Base-by-base conservation (phyloP, 2,888 invertebrate genomes). In the Euplexia lucipara region DNA sequence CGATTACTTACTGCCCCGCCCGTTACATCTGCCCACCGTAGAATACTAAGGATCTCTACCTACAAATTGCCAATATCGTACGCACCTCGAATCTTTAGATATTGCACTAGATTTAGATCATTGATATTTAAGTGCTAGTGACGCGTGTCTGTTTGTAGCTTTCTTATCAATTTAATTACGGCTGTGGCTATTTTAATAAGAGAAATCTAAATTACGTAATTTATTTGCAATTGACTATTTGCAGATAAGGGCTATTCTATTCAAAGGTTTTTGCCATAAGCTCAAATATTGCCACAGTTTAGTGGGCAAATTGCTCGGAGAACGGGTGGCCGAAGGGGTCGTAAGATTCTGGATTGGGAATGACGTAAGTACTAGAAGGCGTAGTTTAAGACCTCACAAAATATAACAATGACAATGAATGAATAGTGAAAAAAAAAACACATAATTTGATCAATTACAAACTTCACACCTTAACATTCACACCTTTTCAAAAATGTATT, bases 21-120 rank as follows among this genome's bases (percentile, higher is more conserved):
- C 79, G 79, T 80, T 85, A 83, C 61, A 49, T 66, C 49, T 35
- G 51, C 53, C 30, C 58, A 54, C 65, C 64, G 69, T 48, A 49
- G 83, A 83, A 86, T 86, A 83, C 81, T 79, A 83, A 82, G 72
- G 53, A 58, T 39, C 53, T 39, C 53, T 68, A 73, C 57, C 53
- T 68, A 73, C 57, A 79, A 75, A 76, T 75, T 69, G 70, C 76
- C 75, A 67, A 78, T 74, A 79, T 73, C 57, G 72, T 48, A 73
- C 61, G 73, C 71, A 63, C 67, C 76, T 76, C 77, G 69, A 84
- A 77, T 84, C 70, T 81, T 58, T 51, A 47, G 69, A 48, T 59
- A 63, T 65, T 77, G 69, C 70, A 71, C 63, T 74, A 69, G 52
- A 70, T 80, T 74, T 57, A 45, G 42, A 63, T 47, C 18, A 59